Evolutionary conservation across 2,797 vertebrate species (phyloP), one percentile per base, ranked within the genome.

Genomic region (Muscicapa comitata): DNA sequence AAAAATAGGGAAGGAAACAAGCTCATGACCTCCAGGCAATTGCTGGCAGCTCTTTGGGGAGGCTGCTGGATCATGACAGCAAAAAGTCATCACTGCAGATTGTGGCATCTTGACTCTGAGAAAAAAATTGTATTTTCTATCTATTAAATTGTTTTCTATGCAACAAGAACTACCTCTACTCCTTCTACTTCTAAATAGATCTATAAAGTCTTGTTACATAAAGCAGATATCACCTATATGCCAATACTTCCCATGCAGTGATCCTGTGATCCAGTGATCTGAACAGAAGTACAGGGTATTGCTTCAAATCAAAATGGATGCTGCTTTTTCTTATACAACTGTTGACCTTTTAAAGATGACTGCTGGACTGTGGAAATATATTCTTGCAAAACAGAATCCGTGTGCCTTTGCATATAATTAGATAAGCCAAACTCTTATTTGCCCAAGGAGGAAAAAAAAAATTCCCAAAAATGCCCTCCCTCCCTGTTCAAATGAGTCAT

Each of bases 1-100:
- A 53, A 73, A 90, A 90, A 92, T 91, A 68, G 47, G 63, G 76
- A 95, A 90, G 84, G 91, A 96, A 96, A 92, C 70, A 95, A 94
- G 87, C 80, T 96, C 78, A 79, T 91, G 86, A 95, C 91, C 93
- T 94, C 33, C 58, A 86, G 68, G 94, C 73, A 82, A 92, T 63
- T 95, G 75, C 77, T 90, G 78, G 71, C 58, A 86, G 68, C 18
- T 80, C 55, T 77, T 55, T 62, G 37, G 35, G 24, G 72, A 75
- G 63, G 12, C 26, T 86, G 62, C n/a, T 76, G 17, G 61, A 63
- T 90, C 72, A 40, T 33, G 55, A 78, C 11, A 72, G 55, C 40
- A 48, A 88, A 91, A 90, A 71, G 26, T 62, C 53, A 45, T 71
- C 35, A 35, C 29, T 66, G 37, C 16, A 42, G 9, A 4, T 48